Evolutionary conservation across 2,797 vertebrate genomes (phyloP).

Genomic region (Lacerta viridis): DNA sequence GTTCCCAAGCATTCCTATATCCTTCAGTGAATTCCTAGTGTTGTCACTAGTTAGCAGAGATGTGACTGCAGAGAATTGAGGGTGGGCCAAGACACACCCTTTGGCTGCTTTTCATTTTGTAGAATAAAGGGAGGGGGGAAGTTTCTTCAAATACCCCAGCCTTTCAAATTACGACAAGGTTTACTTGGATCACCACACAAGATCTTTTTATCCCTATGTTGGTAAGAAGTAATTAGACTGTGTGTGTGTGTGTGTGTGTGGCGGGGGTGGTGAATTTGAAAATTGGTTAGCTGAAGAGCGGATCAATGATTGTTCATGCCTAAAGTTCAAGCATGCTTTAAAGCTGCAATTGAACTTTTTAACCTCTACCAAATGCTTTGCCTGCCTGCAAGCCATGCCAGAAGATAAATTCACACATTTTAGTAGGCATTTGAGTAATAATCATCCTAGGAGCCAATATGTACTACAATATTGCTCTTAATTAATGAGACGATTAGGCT

Average conservation of each 20-base stretch:
- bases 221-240: constrained; percentile 10
- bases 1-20: too few relatives aligned
- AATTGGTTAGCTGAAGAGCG: background rate
- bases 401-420: constrained; percentile 66
- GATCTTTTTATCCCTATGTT: accelerated
- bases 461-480: constrained; percentile 71
- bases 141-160: background rate
- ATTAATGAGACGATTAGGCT: constrained; percentile 75
- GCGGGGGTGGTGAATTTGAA: background rate
- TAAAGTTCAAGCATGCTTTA: constrained; percentile 60
- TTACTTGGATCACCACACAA: background rate
- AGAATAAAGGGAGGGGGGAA: background rate
- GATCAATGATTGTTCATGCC: constrained; percentile 46
- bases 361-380: constrained; percentile 69
- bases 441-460: constrained; percentile 67
- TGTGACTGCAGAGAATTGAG: background rate
- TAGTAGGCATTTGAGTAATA: constrained; percentile 61
- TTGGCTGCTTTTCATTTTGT: background rate
- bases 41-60: background rate
- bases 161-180: background rate
- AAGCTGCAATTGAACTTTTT: constrained; percentile 66
- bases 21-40: background rate
- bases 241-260: accelerated
- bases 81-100: background rate
- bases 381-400: constrained; percentile 54